phyloP scores from a whole-genome alignment of 2,113 vertebrate species.

The Diadophis punctatus region DNA sequence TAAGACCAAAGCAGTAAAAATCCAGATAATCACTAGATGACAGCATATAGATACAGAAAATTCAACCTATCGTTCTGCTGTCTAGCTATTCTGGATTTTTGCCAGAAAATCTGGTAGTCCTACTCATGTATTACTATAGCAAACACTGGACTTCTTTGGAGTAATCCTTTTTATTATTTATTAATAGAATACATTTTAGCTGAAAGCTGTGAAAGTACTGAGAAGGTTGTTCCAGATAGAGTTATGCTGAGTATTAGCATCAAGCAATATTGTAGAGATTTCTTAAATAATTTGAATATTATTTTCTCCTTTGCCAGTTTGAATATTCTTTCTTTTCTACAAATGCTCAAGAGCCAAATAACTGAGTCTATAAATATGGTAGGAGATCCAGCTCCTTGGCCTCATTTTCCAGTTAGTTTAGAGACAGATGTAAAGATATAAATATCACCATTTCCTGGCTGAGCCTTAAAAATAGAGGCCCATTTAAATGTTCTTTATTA shows the following conservation, averaged over 20 bases:
- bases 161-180: slow-evolving; percentile 55
- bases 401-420: slow-evolving; percentile 27
- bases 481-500: slow-evolving; percentile 47
- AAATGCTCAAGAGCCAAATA: slow-evolving; percentile 4
- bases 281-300: slow-evolving; percentile 21
- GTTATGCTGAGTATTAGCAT: background rate
- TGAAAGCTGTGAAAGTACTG: slow-evolving; percentile 42
- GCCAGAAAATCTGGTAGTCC: background rate
- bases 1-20: background rate
- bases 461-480: slow-evolving; percentile 42
- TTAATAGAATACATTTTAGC: slow-evolving; percentile 25
- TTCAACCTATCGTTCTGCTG: background rate
- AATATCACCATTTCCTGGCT: slow-evolving; percentile 50
- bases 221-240: slow-evolving; percentile 11
- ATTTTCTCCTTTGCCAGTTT: slow-evolving; percentile 30
- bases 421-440: slow-evolving; percentile 50
- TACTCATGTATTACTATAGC: background rate
- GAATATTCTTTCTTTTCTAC: slow-evolving; percentile 5
- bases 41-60: background rate
- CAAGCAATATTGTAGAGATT: slow-evolving; percentile 2
- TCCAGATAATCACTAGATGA: background rate
- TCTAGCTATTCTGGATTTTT: background rate
- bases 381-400: slow-evolving; percentile 60
- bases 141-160: slow-evolving; percentile 52
- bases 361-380: slow-evolving; percentile 22